Base-by-base conservation (phyloP, 2,888 invertebrate species). In the Arenicola marina region DNA sequence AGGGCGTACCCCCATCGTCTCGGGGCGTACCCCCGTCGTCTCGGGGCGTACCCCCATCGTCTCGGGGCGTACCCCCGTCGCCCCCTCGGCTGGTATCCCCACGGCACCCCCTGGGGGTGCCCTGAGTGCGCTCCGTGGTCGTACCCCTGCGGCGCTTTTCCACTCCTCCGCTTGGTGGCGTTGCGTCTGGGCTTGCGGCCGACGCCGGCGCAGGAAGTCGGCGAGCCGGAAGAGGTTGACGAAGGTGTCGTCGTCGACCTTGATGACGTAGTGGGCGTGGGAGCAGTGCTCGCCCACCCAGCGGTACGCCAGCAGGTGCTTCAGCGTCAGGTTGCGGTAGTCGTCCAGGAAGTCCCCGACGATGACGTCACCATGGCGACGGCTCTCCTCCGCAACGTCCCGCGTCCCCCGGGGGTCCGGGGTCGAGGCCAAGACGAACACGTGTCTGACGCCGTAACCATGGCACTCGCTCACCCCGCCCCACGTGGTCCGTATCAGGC, bases 161-260 rank as follows among this genome's bases (percentile, higher is more conserved):
- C n/a, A n/a, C n/a, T n/a, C n/a, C n/a, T n/a, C n/a, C n/a, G n/a
- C n/a, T n/a, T n/a, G n/a, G n/a, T n/a, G n/a, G n/a, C n/a, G n/a
- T n/a, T n/a, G n/a, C n/a, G n/a, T n/a, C n/a, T n/a, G n/a, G n/a
- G n/a, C n/a, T n/a, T n/a, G n/a, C n/a, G n/a, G n/a, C n/a, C n/a
- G n/a, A n/a, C n/a, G n/a, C n/a, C n/a, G n/a, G n/a, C n/a, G n/a
- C 7, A 76, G 61, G 56, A 72, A 74, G 7, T 66, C 56, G 34
- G 89, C 81, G 67, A 86, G 86, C 71, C 88, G 88, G 29, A 91
- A 79, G 78, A 76, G 65, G 55, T 82, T 78, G n/a, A 82, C 73
- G 60, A 80, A 74, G 0, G 77, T 77, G 55, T 83, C 83, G 63
- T 83, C 83, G 62, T 82, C 82, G 0, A 74, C 69, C 65, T 80